phyloP scores from a whole-genome alignment of 2,113 vertebrate genomes.

The Anhinga rufa region DNA sequence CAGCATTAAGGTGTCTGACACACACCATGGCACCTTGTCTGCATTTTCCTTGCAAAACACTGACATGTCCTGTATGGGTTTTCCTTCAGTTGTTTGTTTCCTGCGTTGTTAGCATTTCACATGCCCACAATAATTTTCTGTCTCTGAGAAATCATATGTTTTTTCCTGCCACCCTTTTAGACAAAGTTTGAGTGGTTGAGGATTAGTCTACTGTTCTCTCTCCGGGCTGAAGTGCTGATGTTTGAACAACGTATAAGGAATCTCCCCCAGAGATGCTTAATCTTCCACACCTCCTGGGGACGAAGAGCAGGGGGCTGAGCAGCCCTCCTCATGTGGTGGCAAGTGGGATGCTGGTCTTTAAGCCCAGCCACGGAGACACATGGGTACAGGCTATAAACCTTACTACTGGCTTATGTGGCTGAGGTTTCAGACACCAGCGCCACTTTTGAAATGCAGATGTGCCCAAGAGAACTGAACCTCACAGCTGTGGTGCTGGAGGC shows the following conservation, averaged over 20 bases:
- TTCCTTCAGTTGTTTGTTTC: not conserved
- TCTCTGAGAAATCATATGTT: not conserved
- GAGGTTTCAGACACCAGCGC: not conserved
- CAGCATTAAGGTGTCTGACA: not conserved
- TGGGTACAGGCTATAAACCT: not conserved
- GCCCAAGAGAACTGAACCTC: not conserved
- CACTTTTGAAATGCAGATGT: accelerated
- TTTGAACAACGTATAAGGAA: not conserved
- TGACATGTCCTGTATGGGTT: not conserved
- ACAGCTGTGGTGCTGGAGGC: not conserved
- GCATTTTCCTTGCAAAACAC: not conserved
- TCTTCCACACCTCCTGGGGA: not conserved
- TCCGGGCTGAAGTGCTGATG: not conserved
- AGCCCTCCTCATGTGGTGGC: not conserved
- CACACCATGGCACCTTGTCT: not conserved
- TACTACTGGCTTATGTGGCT: not conserved
- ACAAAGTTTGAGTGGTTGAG: not conserved
- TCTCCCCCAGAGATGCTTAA: not conserved
- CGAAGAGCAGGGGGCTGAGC: not conserved
- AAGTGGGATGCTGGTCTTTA: not conserved
- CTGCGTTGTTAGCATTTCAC: not conserved
- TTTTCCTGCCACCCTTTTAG: not conserved
- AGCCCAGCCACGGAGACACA: not conserved
- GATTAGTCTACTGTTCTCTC: not conserved
- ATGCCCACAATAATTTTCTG: not conserved